Evolutionary conservation across 2,888 invertebrate species (phyloP), one percentile per base, ranked within the genome.

Genomic region (Apamea sordens): DNA sequence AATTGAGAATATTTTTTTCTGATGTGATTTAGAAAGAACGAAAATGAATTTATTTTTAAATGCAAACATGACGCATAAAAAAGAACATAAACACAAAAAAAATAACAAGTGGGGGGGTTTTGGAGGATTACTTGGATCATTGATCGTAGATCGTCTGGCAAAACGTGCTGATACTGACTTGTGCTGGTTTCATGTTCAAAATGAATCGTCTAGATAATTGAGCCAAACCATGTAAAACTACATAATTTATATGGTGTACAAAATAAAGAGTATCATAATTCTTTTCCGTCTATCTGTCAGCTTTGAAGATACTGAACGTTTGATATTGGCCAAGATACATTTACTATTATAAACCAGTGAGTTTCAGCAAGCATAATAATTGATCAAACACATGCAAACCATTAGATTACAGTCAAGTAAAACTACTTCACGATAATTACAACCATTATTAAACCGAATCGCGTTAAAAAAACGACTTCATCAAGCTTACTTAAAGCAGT

Each of bases 401-500:
- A 44, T 21, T 44, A 10, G 1, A 44, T 24, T 18, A 24, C 18
- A 41, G 36, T 21, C 7, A 64, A 59, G 8, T 32, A 68, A 61
- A 83, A 68, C 68, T 56, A 44, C 28, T 63, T 11, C 68, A 47
- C 15, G 44, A 6, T 83, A 80, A 77, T 80, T 56, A 80, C 47
- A 77, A 56, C 53, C 44, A 72, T 79, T 64, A 76, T 47, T 76
- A 72, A 53, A 64, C 53, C 44, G 53, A 56, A 70, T 82, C 47
- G 61, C 77, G 53, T 77, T 86, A 59, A 73, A 82, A 86, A 83
- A 83, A 21, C 6, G 56, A 68, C 63, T 83, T 15, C 28, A 73
- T 82, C 71, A 74, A 68, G 59, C 36, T 64, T 53, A 71, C 5
- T 53, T 73, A 56, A 56, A 74, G 18, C 73, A 82, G 21, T 69